Base-by-base conservation (phyloP, 2,797 vertebrate species). In the Percopsis omiscomaycus region DNA sequence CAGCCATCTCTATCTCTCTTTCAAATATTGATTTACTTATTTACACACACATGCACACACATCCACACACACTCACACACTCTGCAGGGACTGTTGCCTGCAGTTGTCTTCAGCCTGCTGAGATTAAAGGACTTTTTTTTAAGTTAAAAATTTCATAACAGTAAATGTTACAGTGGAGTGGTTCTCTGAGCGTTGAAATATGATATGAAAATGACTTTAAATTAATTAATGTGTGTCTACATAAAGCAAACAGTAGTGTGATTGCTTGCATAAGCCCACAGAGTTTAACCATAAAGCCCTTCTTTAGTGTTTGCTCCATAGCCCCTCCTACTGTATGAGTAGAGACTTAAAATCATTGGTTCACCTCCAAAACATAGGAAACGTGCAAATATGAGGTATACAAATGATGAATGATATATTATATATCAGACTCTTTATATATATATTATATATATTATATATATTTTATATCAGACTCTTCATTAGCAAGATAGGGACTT, bases 321-420 rank as follows among this genome's bases (percentile, higher is more conserved):
- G 64, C 74, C 10, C 80, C 84, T 51, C 74, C 76, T 78, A 15
- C 70, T 87, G 82, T 68, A 9, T 53, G 70, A 74, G 81, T 30
- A 83, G 57, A 80, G 57, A 80, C 76, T 27, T 62, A 9, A 66
- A 58, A 28, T 3, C 3, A 49, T 5, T 32, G 4, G 4, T 27
- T 55, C 15, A 12, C n/a, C 37, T 28, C 13, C 53, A 37, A 6
- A 55, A 37, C 5, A 30, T 32, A 55, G 4, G 2, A 13, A 5
- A 29, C 12, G 13, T 53, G 22, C 22, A 9, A 53, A 27, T 53
- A 28, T 14, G 11, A 54, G 28, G 22, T 12, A 50, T 46, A 13
- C 45, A 46, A 3, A 22, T 22, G 22, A 22, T 22, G 22, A 22
- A 22, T 22, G 22, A 22, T 22, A 22, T 22, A 22, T 22, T 22